These are phyloP conservation scores for Syndactyla subalaris DNA, from an alignment of 2,797 vertebrate species.

Conservation along the genomic window DNA sequence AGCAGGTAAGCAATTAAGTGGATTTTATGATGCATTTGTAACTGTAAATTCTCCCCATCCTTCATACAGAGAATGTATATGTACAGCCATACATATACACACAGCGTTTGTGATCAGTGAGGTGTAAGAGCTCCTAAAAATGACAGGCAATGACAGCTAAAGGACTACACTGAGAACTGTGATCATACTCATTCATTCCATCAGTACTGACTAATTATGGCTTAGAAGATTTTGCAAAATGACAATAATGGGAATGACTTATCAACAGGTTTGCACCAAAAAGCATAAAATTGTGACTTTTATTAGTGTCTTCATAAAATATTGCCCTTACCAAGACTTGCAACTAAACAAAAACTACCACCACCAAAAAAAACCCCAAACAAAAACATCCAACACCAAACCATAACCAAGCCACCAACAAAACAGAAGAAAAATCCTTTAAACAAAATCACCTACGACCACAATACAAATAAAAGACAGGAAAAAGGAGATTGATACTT, in stretches of 20 bases:
- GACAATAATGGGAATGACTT: constrained; percentile 69
- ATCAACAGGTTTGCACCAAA: constrained; percentile 39
- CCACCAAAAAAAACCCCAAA: not conserved
- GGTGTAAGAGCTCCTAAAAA: not conserved
- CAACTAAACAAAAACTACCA: not conserved
- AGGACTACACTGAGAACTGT: not conserved
- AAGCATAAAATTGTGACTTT: not conserved
- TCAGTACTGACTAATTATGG: not conserved
- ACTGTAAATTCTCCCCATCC: not conserved
- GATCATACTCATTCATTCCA: not conserved
- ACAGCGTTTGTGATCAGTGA: not conserved
- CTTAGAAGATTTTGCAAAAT: constrained; percentile 24
- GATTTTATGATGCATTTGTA: not conserved
- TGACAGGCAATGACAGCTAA: not conserved
- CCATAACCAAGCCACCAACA: not conserved
- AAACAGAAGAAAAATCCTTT: not conserved
- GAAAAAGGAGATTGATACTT: not conserved
- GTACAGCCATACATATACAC: not conserved
- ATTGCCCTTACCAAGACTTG: not conserved
- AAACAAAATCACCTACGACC: not conserved
- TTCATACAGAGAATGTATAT: not conserved
- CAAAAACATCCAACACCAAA: not conserved
- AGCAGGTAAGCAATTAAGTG: not conserved
- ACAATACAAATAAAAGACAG: not conserved
- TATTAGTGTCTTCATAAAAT: not conserved